Evolutionary conservation across 2,113 vertebrate species (phyloP), one percentile per base, ranked within the genome.

Genomic region (Lepus europaeus): DNA sequence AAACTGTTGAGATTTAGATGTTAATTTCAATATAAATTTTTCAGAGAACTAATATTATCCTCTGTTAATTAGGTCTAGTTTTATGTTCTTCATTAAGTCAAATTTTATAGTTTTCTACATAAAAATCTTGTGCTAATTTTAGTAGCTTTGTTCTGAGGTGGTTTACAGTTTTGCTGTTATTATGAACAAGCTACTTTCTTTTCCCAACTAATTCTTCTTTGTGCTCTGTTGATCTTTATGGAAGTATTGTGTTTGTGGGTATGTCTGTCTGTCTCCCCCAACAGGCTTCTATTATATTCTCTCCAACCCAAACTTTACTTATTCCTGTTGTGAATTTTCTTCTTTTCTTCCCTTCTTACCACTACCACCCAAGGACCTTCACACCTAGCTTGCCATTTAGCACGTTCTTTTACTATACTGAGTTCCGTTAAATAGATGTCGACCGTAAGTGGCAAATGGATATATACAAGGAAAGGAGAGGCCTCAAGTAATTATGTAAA

Each of bases 11-110:
- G 45, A 83, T 76, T 86, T 59, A 14, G 56, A 72, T 81, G 78
- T 68, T 19, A 80, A 87, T 87, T 90, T 87, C 36, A 77, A n/a
- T 53, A 29, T 6, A 95, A 63, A 66, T 64, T 59, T 87, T 95
- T 85, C 36, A 56, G 66, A 91, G 39, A 77, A 72, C 27, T 16
- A 64, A 27, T 3, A 12, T 64, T 27, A 64, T 90, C 13, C 61
- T 61, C 17, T 45, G 25, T 66, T 70, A 49, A 73, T 61, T 90
- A 86, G 39, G 22, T 56, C 63, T 66, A 31, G 7, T 69, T 90
- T 79, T 70, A 39, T 27, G 3, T 87, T 66, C 72, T 78, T 74
- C 23, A 78, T 25, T 70, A 89, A 68, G 36, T 72, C 23, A 93
- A 53, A 9, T 72, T 87, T 66, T 91, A 39, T 69, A 45, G 17